These are phyloP conservation scores for Rhabdophis nuchalis DNA, from an alignment of 2,797 vertebrate genomes.

Conservation along the genomic window DNA sequence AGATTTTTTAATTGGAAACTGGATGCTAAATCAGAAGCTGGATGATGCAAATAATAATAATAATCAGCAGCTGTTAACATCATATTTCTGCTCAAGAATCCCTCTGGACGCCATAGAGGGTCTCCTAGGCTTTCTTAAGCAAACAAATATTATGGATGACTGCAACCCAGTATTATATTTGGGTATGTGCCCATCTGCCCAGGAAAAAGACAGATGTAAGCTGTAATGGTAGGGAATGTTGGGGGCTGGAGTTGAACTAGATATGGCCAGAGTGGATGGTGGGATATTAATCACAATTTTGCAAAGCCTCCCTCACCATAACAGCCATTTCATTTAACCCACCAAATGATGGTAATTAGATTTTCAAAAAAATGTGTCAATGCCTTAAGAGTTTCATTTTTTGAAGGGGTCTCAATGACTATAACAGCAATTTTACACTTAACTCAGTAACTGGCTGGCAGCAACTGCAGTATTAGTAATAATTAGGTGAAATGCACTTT, in stretches of 20 bases:
- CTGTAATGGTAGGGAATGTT: neutral
- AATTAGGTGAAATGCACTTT: neutral
- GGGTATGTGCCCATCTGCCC: neutral
- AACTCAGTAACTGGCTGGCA: neutral
- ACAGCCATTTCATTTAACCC: neutral
- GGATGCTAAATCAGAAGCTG: neutral
- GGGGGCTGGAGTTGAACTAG: neutral
- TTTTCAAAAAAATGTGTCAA: neutral
- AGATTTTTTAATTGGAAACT: neutral
- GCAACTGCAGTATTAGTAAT: neutral
- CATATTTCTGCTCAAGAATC: neutral
- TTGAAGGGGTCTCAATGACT: neutral
- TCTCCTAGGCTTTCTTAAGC: neutral
- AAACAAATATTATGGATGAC: neutral
- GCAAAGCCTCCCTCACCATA: neutral
- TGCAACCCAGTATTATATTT: neutral
- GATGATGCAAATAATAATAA: neutral
- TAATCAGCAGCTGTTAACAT: neutral
- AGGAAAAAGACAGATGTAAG: neutral
- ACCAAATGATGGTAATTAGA: neutral
- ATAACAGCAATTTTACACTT: neutral
- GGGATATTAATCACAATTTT: neutral
- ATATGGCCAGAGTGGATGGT: neutral
- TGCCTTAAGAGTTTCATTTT: neutral
- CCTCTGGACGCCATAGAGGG: neutral